These are phyloP conservation scores for Hedya salicella DNA, from an alignment of 2,888 invertebrate genomes.

Conservation along the genomic window DNA sequence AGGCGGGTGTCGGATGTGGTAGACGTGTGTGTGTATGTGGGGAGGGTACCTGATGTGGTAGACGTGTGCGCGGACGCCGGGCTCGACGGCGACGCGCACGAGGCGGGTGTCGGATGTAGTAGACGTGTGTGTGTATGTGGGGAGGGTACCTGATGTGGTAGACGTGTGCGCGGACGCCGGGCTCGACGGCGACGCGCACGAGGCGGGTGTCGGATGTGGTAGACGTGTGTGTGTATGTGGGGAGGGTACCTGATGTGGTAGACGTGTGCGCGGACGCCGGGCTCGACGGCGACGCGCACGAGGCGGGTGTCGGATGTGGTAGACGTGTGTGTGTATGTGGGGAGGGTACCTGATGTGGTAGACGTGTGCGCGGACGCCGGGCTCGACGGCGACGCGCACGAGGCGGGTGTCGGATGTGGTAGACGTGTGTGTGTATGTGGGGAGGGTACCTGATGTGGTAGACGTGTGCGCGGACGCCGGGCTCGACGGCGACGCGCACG, in stretches of 20 bases:
- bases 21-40: conserved; percentile 63
- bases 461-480: conserved; percentile 61
- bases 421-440: conserved; percentile 63
- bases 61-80: conserved; percentile 61
- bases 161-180: conserved; percentile 61
- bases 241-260: too few relatives aligned
- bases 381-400: conserved; percentile 43
- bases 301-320: conserved; percentile 70
- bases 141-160: too few relatives aligned
- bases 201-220: conserved; percentile 70
- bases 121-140: conserved; percentile 63
- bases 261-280: conserved; percentile 61
- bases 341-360: too few relatives aligned
- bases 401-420: conserved; percentile 70
- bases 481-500: conserved; percentile 43
- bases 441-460: too few relatives aligned
- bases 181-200: conserved; percentile 43
- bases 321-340: conserved; percentile 63
- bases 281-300: conserved; percentile 43
- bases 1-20: conserved; percentile 70
- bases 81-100: conserved; percentile 43
- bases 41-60: too few relatives aligned
- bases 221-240: conserved; percentile 63
- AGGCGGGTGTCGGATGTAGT: conserved; percentile 70
- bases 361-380: conserved; percentile 61